Evolutionary conservation across 2,797 vertebrate genomes (phyloP).

Genomic region (Spinibarbus caldwelli): DNA sequence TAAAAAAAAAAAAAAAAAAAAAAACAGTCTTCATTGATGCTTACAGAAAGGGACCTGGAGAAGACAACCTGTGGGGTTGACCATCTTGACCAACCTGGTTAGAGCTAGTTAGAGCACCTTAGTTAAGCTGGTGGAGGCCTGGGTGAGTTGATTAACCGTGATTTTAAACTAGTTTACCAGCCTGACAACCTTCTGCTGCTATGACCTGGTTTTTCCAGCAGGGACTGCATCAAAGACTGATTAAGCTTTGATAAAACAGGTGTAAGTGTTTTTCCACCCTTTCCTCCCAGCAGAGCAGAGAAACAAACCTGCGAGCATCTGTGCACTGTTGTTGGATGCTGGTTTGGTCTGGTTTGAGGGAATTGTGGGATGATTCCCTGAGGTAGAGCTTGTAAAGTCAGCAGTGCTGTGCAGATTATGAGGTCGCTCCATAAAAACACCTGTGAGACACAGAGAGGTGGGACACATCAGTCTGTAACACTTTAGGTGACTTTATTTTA

Average conservation of each 20-base stretch:
- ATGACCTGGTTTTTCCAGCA: slow-evolving; percentile 4
- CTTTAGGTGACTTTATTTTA: neutral
- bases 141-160: neutral
- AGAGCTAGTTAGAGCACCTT: neutral
- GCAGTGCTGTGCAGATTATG: slow-evolving; percentile 83
- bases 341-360: slow-evolving; percentile 28
- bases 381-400: slow-evolving; percentile 79
- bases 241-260: slow-evolving; percentile 24
- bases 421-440: slow-evolving; percentile 97
- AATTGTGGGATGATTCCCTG: slow-evolving; percentile 66
- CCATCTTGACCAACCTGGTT: neutral
- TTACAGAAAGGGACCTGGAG: neutral
- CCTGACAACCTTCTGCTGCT: neutral
- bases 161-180: neutral
- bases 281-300: neutral
- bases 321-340: slow-evolving; percentile 46
- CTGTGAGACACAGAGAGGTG: slow-evolving; percentile 69
- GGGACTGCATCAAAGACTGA: neutral
- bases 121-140: neutral
- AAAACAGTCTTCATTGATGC: neutral
- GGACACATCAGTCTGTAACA: neutral
- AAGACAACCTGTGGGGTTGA: neutral
- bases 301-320: slow-evolving; percentile 41
- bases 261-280: slow-evolving; percentile 16
- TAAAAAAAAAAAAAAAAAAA: too few species aligned